Conservation (phyloP, 2,888 invertebrate species). For the Platerodrilus igneus region DNA sequence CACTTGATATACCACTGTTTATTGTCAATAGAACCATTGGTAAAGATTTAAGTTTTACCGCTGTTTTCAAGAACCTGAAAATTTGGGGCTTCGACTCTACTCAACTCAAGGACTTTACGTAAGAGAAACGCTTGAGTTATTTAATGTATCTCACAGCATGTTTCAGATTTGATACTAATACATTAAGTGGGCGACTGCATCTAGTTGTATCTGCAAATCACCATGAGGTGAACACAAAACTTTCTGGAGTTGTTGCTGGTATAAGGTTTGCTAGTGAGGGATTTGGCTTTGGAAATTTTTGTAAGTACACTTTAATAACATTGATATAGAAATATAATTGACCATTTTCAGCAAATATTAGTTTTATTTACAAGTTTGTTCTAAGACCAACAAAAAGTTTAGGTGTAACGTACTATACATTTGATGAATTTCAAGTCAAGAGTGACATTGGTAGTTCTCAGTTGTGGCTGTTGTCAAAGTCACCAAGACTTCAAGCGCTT, state of each 20-base stretch:
- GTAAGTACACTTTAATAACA: no score
- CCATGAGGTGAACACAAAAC: no score
- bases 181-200: constrained; percentile 45
- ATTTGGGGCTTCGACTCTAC: constrained; percentile 50
- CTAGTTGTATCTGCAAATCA: no score
- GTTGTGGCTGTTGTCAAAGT: constrained; percentile 53
- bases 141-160: no score
- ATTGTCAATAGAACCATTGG: constrained; percentile 61
- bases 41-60: constrained; percentile 63
- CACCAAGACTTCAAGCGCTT: constrained; percentile 53
- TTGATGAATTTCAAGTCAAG: constrained; percentile 58
- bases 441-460: constrained; percentile 59
- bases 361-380: constrained; percentile 55
- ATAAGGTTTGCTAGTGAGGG: constrained; percentile 22
- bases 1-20: constrained; percentile 62
- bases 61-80: constrained; percentile 60
- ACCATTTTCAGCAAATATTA: constrained; percentile 56
- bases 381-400: constrained; percentile 57
- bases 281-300: no score
- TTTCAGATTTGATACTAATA: constrained; percentile 48
- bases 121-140: no score
- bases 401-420: constrained; percentile 57
- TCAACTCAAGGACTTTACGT: no score
- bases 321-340: no score
- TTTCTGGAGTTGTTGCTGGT: constrained; percentile 2